Conservation (phyloP, 2,113 vertebrate genomes). For the zebrafish (Danio rerio) region GRCz12tu NC_133187.1:44161501-44162000, state of each 20-base stretch:
- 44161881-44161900: constrained; percentile 48
- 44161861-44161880: not conserved
- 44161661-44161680: not conserved
- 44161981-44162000: constrained; percentile 25
- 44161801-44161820: not conserved
- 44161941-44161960: constrained; percentile 32
- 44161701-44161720: not conserved
- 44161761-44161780: no score
- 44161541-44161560: no score
- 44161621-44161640: no score
- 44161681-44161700: not conserved
- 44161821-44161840: constrained; percentile 24
- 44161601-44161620: no score
- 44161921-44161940: constrained; percentile 27
- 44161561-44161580: no score
- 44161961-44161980: constrained; percentile 27
- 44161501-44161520: no score
- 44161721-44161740: not conserved
- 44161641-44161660: no score
- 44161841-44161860: constrained; percentile 32
- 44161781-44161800: not conserved
- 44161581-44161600: no score
- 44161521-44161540: no score
- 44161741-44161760: not conserved
- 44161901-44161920: constrained; percentile 40